phyloP scores from a whole-genome alignment of 2,888 invertebrate genomes.

The Dilophus febrilis region DNA sequence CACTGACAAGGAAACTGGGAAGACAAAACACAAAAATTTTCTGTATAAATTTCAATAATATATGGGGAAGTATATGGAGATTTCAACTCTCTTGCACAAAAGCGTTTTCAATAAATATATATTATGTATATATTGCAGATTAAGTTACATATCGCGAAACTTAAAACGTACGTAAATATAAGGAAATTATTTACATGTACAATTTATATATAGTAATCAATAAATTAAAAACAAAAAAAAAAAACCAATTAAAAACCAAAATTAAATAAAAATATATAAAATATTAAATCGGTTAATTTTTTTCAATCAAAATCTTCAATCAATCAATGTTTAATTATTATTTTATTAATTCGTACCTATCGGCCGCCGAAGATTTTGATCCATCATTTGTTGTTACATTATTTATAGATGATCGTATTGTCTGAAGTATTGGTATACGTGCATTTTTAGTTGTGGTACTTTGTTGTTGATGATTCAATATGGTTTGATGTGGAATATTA shows the following conservation, averaged over 20 bases:
- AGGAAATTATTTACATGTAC: too few species aligned
- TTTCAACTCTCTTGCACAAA: not conserved
- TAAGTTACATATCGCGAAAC: too few species aligned
- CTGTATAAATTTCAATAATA: too few species aligned
- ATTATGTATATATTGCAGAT: too few species aligned
- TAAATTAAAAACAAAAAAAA: too few species aligned
- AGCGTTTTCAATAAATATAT: too few species aligned
- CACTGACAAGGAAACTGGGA: not conserved
- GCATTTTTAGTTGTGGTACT: not conserved
- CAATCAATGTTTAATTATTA: not conserved
- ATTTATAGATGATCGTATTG: conserved; percentile 4
- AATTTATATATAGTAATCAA: too few species aligned
- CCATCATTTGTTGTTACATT: conserved; percentile 1
- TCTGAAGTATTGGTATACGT: not conserved
- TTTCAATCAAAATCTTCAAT: too few species aligned
- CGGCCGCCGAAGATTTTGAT: not conserved
- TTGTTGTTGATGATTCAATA: not conserved
- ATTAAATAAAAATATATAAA: not conserved
- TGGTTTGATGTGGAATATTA: not conserved
- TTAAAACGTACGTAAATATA: too few species aligned
- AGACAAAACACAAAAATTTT: not conserved
- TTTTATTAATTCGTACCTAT: not conserved
- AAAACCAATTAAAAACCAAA: not conserved
- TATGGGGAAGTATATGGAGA: too few species aligned
- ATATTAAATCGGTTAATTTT: not conserved